Conservation (phyloP, 2,113 vertebrate species). For the Ptilorrhoa leucosticta region DNA sequence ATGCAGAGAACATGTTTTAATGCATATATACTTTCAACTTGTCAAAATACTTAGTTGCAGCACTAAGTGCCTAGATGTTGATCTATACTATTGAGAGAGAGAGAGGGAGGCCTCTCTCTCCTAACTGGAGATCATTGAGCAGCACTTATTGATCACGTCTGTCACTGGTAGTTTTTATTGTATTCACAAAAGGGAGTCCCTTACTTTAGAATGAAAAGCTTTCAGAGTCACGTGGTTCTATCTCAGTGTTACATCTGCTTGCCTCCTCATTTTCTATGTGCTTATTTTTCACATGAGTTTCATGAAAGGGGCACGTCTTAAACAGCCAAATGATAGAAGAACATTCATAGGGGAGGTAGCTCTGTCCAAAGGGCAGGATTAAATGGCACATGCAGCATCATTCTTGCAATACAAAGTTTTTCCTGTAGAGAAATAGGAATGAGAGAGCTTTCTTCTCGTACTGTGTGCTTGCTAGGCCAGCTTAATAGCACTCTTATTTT, state of each 20-base stretch:
- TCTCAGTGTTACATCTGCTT: neutral
- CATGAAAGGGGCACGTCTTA: neutral
- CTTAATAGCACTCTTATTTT: neutral
- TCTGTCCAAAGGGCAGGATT: neutral
- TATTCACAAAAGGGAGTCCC: neutral
- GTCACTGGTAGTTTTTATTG: neutral
- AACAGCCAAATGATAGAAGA: neutral
- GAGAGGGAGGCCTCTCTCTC: neutral
- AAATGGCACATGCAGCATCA: neutral
- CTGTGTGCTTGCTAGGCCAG: neutral
- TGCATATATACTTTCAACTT: neutral
- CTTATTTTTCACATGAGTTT: slow-evolving; percentile 4
- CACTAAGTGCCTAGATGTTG: neutral
- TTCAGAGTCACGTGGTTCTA: neutral
- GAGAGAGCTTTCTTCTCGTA: neutral
- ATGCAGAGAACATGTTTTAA: neutral
- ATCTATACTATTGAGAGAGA: neutral
- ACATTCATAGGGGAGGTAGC: neutral
- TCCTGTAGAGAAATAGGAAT: slow-evolving; percentile 3
- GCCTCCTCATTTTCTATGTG: neutral
- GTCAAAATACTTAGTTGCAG: neutral
- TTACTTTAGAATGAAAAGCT: neutral
- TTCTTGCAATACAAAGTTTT: slow-evolving; percentile 7
- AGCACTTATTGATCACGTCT: neutral
- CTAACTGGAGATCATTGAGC: neutral